Conservation (phyloP, 1,140 invertebrate species). For the Schlechtendalia chinensis region DNA sequence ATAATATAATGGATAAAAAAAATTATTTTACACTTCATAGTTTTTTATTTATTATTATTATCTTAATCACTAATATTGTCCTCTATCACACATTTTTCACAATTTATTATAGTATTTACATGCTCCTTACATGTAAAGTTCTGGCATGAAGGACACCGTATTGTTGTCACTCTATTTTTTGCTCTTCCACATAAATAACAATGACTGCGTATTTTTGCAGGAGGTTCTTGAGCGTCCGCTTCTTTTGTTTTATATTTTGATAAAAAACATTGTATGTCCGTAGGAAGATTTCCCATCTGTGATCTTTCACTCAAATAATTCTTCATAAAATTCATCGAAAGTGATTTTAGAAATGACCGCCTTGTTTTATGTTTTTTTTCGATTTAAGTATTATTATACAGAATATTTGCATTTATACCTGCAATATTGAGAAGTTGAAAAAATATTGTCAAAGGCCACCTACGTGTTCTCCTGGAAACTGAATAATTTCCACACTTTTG, state of each 20-base stretch:
- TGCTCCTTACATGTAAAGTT: slow-evolving; percentile 13
- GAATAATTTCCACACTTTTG: no score
- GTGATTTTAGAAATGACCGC: not conserved
- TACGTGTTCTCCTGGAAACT: no score
- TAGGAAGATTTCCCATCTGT: slow-evolving; percentile 15
- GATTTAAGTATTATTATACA: not conserved
- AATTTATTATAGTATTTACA: not conserved
- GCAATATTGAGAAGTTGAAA: no score
- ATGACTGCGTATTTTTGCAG: slow-evolving; percentile 3
- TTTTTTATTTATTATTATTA: not conserved
- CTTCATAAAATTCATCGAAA: not conserved
- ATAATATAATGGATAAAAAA: slow-evolving; percentile 5
- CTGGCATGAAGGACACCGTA: no score
- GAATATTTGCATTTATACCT: slow-evolving; percentile 6
- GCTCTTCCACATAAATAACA: slow-evolving; percentile 10
- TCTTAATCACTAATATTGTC: not conserved
- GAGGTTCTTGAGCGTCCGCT: slow-evolving; percentile 8
- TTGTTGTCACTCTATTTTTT: slow-evolving; percentile 15
- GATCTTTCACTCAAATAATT: slow-evolving; percentile 4
- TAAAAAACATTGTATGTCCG: slow-evolving; percentile 11
- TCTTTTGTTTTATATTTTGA: slow-evolving; percentile 19
- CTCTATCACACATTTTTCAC: not conserved
- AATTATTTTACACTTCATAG: not conserved
- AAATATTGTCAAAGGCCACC: no score
- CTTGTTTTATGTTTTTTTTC: not conserved